Conservation (phyloP, 2,797 vertebrate species). For the Myioborus melanocephalus region DNA sequence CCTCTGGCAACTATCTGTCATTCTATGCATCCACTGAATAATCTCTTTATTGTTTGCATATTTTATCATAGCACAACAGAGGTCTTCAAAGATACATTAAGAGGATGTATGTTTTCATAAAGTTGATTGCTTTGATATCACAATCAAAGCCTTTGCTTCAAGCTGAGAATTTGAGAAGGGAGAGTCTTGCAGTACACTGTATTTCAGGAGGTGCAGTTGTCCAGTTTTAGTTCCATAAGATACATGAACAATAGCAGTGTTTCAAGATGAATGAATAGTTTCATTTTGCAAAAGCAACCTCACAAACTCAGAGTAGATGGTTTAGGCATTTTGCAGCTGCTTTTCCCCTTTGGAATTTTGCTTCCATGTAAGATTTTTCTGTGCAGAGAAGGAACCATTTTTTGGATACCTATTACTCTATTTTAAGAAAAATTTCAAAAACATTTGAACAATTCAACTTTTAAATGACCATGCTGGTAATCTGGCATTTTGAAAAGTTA, state of each 20-base stretch:
- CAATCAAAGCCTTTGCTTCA: constrained; percentile 76
- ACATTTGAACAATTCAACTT: neutral
- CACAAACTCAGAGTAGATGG: neutral
- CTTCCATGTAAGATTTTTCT: neutral
- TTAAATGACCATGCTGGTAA: neutral
- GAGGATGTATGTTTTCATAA: constrained; percentile 89
- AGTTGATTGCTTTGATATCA: constrained; percentile 85
- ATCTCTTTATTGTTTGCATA: constrained; percentile 86
- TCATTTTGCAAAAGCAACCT: neutral
- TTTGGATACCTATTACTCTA: neutral
- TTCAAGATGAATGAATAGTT: neutral
- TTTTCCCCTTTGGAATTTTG: constrained; percentile 16
- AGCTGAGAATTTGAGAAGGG: constrained; percentile 53
- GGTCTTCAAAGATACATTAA: constrained; percentile 87
- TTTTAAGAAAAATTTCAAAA: neutral
- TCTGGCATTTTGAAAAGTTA: neutral
- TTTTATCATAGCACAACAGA: constrained; percentile 85
- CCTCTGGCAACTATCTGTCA: constrained; percentile 87
- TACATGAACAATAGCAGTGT: neutral
- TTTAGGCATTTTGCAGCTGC: neutral
- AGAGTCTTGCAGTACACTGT: constrained; percentile 21
- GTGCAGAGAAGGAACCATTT: neutral
- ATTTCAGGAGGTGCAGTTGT: constrained; percentile 40
- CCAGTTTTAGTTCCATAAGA: constrained; percentile 25
- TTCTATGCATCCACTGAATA: constrained; percentile 75